These are phyloP conservation scores for Pampusana beccarii DNA, from an alignment of 2,113 vertebrate species.

Conservation along the genomic window DNA sequence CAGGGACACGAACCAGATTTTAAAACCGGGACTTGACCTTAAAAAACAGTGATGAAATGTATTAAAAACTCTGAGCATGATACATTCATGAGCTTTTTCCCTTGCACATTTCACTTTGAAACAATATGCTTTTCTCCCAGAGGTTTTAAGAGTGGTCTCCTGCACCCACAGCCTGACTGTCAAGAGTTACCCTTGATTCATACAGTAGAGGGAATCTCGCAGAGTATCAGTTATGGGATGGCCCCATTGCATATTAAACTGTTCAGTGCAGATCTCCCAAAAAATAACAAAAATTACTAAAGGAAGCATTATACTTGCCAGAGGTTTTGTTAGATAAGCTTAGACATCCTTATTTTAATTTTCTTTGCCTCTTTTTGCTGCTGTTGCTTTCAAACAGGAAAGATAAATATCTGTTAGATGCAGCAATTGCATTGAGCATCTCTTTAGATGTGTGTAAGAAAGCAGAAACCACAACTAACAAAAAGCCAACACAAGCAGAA, in stretches of 20 bases:
- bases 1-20: not conserved
- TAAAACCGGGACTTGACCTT: not conserved
- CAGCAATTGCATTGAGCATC: not conserved
- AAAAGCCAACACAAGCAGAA: not conserved
- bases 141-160: not conserved
- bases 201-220: not conserved
- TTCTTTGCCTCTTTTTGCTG: not conserved
- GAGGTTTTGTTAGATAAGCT: not conserved
- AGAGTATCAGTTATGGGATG: not conserved
- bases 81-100: not conserved
- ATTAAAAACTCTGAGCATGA: not conserved
- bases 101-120: not conserved
- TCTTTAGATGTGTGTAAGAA: not conserved
- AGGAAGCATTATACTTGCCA: not conserved
- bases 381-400: not conserved
- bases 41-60: not conserved
- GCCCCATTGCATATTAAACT: not conserved
- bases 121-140: not conserved
- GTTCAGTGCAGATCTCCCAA: not conserved
- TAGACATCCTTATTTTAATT: not conserved
- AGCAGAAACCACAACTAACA: not conserved
- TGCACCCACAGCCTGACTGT: not conserved
- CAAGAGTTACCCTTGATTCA: not conserved
- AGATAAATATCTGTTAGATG: not conserved
- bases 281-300: not conserved